Evolutionary conservation across 2,888 invertebrate genomes (phyloP), one percentile per base, ranked within the genome.

Genomic region (Tridacna crocea): DNA sequence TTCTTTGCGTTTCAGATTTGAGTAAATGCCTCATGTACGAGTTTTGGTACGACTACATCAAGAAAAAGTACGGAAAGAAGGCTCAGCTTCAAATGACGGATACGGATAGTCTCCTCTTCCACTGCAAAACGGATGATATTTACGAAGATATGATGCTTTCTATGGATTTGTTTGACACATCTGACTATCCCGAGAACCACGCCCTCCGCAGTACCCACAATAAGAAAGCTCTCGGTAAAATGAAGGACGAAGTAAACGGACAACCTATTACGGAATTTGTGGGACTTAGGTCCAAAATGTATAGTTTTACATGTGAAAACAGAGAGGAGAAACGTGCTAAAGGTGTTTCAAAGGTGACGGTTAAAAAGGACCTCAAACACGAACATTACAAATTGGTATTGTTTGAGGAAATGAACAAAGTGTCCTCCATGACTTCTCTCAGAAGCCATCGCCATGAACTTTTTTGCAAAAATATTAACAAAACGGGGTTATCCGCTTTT

Each of bases 151-250:
- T 86, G 79, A 10, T 24, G 6, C n/a, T 65, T 13, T 72, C 74
- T 22, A 24, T 58, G 36, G 58, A 78, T 19, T 26, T 75, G 26
- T 83, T 73, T n/a, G 82, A 87, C 80, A 90, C 89, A 13, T 87
- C 88, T 79, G 90, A 92, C 73, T 93, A 92, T 85, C 89, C 91
- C 4, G 36, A 82, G 75, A 81, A 85, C 72, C 89, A 93, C 77
- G 68, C 61, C 19, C 79, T 91, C 22, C 88, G 87, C 72, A 77
- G 70, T 66, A 75, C 66, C 24, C 74, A 26, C 89, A 93, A 93
- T 0, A 94, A 94, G 91, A 94, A 94, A 87, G 94, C 94, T 89
- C 92, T 94, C 17, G 84, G 92, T 24, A 94, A 94, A 65, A 88
- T 91, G 72, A 88, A 91, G n/a, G 91, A 93, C 85, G 88, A 95